These are phyloP conservation scores for Struthio camelus DNA, from an alignment of 2,113 vertebrate species.

Conservation along the genomic window DNA sequence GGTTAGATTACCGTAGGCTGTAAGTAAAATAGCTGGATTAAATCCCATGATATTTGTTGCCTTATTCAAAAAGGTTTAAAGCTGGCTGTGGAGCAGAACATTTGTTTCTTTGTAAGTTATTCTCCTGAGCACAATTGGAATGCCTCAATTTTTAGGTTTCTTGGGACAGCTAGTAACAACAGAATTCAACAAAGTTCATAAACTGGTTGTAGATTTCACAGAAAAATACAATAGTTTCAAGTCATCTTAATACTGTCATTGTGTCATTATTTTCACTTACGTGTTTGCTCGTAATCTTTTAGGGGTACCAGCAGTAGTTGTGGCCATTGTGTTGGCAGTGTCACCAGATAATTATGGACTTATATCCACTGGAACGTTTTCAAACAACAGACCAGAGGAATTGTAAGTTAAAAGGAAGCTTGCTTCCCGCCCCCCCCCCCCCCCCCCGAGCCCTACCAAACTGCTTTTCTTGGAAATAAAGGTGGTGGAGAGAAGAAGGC, in stretches of 20 bases:
- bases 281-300: conserved; percentile 25
- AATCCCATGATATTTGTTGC: neutral
- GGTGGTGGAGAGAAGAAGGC: neutral
- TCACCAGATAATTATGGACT: conserved; percentile 88
- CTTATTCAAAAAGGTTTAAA: neutral
- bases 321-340: conserved; percentile 83
- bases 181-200: neutral
- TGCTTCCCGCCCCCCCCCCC: too few relatives aligned
- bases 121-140: neutral
- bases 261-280: neutral
- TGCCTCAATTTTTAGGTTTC: neutral
- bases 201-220: neutral
- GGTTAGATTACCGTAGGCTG: neutral
- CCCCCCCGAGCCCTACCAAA: neutral
- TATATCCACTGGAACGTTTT: conserved; percentile 80
- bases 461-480: neutral
- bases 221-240: neutral
- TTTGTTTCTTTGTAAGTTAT: neutral
- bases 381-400: conserved; percentile 79
- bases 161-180: neutral
- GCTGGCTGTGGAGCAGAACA: neutral
- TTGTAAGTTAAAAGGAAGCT: conserved; percentile 83
- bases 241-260: neutral
- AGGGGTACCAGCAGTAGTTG: conserved; percentile 89
- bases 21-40: neutral